Conservation (phyloP, 2,113 vertebrate genomes). For the Euleptes europaea region DNA sequence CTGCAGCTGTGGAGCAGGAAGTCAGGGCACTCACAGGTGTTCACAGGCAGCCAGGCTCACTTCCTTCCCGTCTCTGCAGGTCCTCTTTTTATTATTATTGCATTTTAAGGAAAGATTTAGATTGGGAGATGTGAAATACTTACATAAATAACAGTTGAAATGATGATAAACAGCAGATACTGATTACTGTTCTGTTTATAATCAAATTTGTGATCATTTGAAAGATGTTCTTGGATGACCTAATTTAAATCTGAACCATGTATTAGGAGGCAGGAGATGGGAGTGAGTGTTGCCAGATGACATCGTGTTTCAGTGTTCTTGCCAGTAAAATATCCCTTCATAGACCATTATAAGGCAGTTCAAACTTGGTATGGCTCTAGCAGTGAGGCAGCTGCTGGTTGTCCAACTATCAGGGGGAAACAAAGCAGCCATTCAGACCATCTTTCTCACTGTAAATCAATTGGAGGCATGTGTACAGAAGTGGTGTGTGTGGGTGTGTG, state of each 20-base stretch:
- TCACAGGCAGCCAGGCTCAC: background rate
- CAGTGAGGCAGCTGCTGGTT: background rate
- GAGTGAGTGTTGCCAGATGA: constrained; percentile 1
- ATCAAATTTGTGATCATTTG: constrained; percentile 6
- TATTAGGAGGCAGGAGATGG: background rate
- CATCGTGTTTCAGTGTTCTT: background rate
- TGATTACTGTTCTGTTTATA: background rate
- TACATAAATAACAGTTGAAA: constrained; percentile 5
- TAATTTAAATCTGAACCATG: background rate
- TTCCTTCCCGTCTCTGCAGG: constrained; percentile 7
- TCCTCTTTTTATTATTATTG: background rate
- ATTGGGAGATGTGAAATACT: constrained; percentile 1
- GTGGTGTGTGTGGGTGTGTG: background rate
- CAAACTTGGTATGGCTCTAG: background rate
- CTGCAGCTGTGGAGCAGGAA: constrained; percentile 24
- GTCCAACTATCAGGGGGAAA: background rate
- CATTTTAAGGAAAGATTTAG: background rate
- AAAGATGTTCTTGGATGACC: background rate
- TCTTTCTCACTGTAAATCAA: background rate
- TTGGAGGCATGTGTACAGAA: background rate
- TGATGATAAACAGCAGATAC: background rate
- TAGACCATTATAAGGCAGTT: background rate
- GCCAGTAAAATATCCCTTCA: background rate
- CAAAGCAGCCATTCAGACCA: background rate
- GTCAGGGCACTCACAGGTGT: constrained; percentile 16